Base-by-base conservation (phyloP, 2,797 vertebrate genomes). In the Cynodonichthys magdalenae region DNA sequence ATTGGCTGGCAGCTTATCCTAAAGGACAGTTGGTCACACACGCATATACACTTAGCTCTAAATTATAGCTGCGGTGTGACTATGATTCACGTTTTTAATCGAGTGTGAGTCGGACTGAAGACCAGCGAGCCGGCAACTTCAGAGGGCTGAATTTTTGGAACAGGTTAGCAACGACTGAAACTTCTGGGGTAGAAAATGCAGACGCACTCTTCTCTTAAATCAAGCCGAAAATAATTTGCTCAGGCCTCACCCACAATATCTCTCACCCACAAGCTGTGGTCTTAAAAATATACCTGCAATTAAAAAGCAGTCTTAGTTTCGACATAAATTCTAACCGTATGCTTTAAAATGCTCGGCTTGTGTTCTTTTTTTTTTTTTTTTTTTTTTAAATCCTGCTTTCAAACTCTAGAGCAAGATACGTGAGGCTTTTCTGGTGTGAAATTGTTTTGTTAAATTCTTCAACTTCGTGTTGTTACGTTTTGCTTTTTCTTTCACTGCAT, bases 211-310 rank as follows among this genome's bases (percentile, higher is more conserved):
- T 71, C 49, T 72, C 39, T 68, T 28, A 19, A 62, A 49, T 52
- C 27, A 53, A 60, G 64, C 57, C 18, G 4, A 47, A 53, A 57
- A 51, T 71, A 51, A 75, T 82, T 65, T 74, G 66, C 63, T 45
- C 74, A 78, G 59, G 57, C 66, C 49, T 63, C 55, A 7, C 69
- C 66, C 72, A 62, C 70, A 84, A 64, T 60, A 47, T 61, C 68
- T 77, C 72, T 72, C 80, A 68, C 68, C 69, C 69, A 70, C 69
- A 44, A 34, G 66, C 47, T 70, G 63, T 18, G 53, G 68, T 60
- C 65, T 65, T 39, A 82, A 70, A 79, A 81, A 77, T 82, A 63
- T 84, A 80, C 76, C 15, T 58, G 49, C 68, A 84, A 84, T 90
- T 87, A 87, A 85, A 88, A 29, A 6, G 4, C 56, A 53, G 71